Base-by-base conservation (phyloP, 2,888 invertebrate species). In the Synanthedon vespiformis region DNA sequence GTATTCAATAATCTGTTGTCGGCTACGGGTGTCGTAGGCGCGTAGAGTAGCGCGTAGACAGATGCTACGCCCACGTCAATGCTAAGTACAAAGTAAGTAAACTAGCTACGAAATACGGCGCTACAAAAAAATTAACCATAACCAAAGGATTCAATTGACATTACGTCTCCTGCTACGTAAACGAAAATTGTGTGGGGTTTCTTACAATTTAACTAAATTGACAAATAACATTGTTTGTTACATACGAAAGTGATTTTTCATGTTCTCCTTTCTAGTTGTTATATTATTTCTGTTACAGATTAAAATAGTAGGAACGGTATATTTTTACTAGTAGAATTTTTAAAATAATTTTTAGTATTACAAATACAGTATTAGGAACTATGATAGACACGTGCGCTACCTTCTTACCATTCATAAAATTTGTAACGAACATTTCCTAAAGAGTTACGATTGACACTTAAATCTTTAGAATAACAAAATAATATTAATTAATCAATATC, bases 301-400 rank as follows among this genome's bases (percentile, higher is more conserved):
- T 80, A 81, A 77, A 82, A 80, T 82, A 85, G 81, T 83, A 83
- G 86, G 86, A 86, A 86, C 86, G 82, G 86, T 86, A 85, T 75
- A 86, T 84, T 86, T 22, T 86, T 76, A 76, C 86, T 86, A 86
- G 83, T 82, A 83, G 80, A 83, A 82, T 72, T 84, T 56, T 84
- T 83, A 79, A 85, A 85, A 85, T 83, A 85, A 83, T 75, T 83
- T 34, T 72, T 83, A 79, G 79, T 79, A 78, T 80, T 82, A 83
- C 79, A 79, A 34, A 83, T 83, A 83, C 82, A 85, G 84, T 85
- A 85, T 85, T 81, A 86, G 86, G 86, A 86, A 86, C 86, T 86
- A 86, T 86, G 84, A 86, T 85, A 86, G 86, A 82, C 82, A 79
- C 73, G 76, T 74, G 73, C 73, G 77, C 86, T 85, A 85, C 77